Evolutionary conservation across 2,113 vertebrate species (phyloP).

Genomic region (Ia io): DNA sequence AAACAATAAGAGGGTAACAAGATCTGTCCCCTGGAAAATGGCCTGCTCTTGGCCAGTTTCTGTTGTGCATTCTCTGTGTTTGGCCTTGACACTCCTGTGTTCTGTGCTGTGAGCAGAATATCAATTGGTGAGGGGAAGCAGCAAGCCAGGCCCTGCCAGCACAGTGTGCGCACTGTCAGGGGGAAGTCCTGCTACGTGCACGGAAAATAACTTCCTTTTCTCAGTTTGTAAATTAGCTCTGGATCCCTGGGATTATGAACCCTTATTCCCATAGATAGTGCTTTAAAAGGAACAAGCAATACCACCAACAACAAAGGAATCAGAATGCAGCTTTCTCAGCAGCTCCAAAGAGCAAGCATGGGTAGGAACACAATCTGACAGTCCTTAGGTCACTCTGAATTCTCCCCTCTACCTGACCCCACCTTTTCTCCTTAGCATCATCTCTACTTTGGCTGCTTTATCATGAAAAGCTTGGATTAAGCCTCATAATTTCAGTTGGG

Average conservation of each 20-base stretch:
- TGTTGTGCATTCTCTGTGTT: slow-evolving; percentile 68
- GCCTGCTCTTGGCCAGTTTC: slow-evolving; percentile 1
- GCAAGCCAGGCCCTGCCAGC: slow-evolving; percentile 73
- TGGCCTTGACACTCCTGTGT: slow-evolving; percentile 78
- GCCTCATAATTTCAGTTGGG: background rate
- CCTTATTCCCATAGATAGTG: background rate
- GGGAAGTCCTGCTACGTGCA: slow-evolving; percentile 56
- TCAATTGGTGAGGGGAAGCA: slow-evolving; percentile 71
- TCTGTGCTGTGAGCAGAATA: slow-evolving; percentile 77
- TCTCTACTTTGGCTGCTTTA: background rate
- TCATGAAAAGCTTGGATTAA: background rate
- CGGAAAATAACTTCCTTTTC: slow-evolving; percentile 60
- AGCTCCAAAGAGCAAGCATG: background rate
- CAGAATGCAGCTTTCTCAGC: background rate
- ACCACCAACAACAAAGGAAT: background rate
- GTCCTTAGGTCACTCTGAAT: background rate
- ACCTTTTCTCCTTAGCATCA: background rate
- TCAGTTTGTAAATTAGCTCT: slow-evolving; percentile 71
- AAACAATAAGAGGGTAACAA: background rate
- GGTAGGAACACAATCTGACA: background rate
- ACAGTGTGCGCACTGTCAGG: slow-evolving; percentile 68
- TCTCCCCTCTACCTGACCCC: background rate
- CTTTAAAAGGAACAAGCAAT: background rate
- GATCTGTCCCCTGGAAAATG: background rate
- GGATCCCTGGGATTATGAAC: slow-evolving; percentile 22